Evolutionary conservation across 2,797 vertebrate species (phyloP).

Genomic region (Parotocinclus haroldoi): DNA sequence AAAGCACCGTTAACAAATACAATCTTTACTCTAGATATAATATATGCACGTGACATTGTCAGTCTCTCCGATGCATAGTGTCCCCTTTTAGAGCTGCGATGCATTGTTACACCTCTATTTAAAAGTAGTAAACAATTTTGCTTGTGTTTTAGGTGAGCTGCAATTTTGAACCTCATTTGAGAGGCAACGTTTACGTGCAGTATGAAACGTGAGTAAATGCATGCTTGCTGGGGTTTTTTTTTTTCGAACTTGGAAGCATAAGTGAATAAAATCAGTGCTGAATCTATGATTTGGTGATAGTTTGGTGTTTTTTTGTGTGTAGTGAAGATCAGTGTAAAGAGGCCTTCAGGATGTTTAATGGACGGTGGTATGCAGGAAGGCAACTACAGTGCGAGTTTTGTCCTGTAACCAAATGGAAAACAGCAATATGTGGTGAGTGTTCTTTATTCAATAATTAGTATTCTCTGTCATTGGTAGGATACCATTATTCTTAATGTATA

Average conservation of each 20-base stretch:
- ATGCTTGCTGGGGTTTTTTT: neutral
- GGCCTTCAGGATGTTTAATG: slow-evolving; percentile 87
- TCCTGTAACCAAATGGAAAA: slow-evolving; percentile 95
- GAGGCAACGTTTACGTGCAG: slow-evolving; percentile 97
- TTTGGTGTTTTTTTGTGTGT: slow-evolving; percentile 33
- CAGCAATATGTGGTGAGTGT: slow-evolving; percentile 91
- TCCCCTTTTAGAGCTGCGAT: no score
- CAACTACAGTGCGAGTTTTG: slow-evolving; percentile 96
- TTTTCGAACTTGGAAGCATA: no score
- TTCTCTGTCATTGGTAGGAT: no score
- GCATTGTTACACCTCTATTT: no score
- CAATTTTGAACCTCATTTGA: slow-evolving; percentile 92
- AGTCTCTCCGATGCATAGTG: no score
- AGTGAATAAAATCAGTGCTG: no score
- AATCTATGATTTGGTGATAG: no score
- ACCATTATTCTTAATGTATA: no score
- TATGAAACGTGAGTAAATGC: slow-evolving; percentile 85
- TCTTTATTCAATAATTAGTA: neutral
- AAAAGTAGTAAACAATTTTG: neutral
- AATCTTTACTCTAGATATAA: no score
- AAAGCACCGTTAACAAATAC: no score
- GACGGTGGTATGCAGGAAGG: slow-evolving; percentile 91
- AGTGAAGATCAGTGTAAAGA: slow-evolving; percentile 92
- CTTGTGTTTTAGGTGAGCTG: slow-evolving; percentile 84
- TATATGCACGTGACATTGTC: no score